Evolutionary conservation across 1,140 invertebrate genomes (phyloP).

Genomic region (Drosophila nebulosa): DNA sequence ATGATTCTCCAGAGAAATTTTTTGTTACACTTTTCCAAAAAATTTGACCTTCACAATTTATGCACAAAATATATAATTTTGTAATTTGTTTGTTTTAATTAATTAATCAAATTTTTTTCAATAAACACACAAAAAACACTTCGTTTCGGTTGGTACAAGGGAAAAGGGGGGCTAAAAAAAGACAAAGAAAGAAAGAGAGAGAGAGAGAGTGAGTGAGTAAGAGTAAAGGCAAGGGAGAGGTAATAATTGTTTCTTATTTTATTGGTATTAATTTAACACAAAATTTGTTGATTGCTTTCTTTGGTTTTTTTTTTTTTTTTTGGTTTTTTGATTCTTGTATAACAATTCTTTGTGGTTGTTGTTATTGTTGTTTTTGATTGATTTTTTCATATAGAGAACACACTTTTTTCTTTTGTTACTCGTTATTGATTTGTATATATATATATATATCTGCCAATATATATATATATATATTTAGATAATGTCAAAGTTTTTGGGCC

Average conservation of each 20-base stretch:
- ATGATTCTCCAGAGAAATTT: slow-evolving; percentile 50
- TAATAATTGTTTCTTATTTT: not conserved
- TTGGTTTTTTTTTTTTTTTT: too few species aligned
- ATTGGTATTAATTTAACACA: not conserved
- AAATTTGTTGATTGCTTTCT: not conserved
- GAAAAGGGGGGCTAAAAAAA: slow-evolving; percentile 5
- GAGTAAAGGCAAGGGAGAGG: not conserved
- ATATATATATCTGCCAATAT: too few species aligned
- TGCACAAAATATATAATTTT: slow-evolving; percentile 25
- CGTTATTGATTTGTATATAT: not conserved
- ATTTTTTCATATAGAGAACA: not conserved
- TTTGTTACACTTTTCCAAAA: slow-evolving; percentile 31
- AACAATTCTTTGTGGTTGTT: not conserved
- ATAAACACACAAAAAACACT: slow-evolving; percentile 37
- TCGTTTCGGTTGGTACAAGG: not conserved
- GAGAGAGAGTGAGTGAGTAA: not conserved
- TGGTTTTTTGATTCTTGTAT: too few species aligned
- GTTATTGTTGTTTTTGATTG: not conserved
- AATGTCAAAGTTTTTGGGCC: slow-evolving; percentile 28
- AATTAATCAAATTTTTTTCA: not conserved
- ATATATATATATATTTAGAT: slow-evolving; percentile 7
- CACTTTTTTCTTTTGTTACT: not conserved
- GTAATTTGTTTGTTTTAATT: not conserved
- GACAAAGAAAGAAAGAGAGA: slow-evolving; percentile 10
- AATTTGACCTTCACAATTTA: slow-evolving; percentile 26